These are phyloP conservation scores for Ceratosolen fusciceps DNA, from an alignment of 1,140 invertebrate genomes.

Conservation along the genomic window DNA sequence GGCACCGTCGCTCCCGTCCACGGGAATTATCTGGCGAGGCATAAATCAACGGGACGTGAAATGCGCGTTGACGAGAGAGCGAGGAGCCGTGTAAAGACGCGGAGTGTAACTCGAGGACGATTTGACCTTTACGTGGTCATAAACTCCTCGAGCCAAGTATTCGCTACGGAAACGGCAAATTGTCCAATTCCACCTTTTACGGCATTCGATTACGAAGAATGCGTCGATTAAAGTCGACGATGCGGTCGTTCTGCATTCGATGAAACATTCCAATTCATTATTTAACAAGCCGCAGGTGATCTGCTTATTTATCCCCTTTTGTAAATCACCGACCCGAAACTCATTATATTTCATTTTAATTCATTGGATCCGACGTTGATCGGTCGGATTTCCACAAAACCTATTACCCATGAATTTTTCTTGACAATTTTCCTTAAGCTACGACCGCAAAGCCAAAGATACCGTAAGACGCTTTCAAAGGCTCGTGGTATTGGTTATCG, in stretches of 20 bases:
- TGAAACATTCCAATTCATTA: slow-evolving; percentile 20
- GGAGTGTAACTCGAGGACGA: slow-evolving; percentile 52
- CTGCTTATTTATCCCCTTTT: background rate
- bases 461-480: too few species aligned
- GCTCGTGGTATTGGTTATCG: too few species aligned
- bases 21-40: background rate
- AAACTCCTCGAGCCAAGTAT: slow-evolving; percentile 54
- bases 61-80: slow-evolving; percentile 34
- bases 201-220: slow-evolving; percentile 47
- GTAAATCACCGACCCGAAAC: too few species aligned
- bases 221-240: slow-evolving; percentile 40
- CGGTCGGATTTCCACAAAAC: too few species aligned
- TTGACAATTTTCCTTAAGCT: too few species aligned
- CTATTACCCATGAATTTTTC: too few species aligned
- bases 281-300: background rate
- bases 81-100: slow-evolving; percentile 44
- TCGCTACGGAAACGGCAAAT: slow-evolving; percentile 53
- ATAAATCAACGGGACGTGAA: slow-evolving; percentile 36
- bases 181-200: slow-evolving; percentile 52
- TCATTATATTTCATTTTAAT: too few species aligned
- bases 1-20: too few species aligned
- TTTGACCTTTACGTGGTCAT: slow-evolving; percentile 57
- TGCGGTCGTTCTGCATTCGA: slow-evolving; percentile 32
- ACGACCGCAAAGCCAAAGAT: too few species aligned
- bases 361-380: too few species aligned